Base-by-base conservation (phyloP, 2,888 invertebrate species). In the Cactoblastis cactorum region DNA sequence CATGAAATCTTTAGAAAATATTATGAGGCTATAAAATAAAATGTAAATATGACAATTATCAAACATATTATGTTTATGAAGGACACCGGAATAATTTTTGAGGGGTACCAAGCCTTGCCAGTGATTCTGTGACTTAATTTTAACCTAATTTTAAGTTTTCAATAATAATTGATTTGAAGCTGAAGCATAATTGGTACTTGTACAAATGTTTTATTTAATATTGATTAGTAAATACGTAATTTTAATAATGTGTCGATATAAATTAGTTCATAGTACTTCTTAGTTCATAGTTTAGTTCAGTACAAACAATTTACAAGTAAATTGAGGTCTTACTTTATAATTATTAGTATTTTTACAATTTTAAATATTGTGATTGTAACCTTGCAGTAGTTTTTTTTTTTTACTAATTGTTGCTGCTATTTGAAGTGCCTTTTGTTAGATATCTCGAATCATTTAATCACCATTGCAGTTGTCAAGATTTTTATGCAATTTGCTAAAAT, bases 71-170 rank as follows among this genome's bases (percentile, higher is more conserved):
- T 15, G 51, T 24, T 14, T 11, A 28, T 32, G 28, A 19, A n/a
- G 35, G 14, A 46, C 3, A 41, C 48, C 50, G 58, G 54, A 52
- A 59, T 59, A 52, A 38, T 28, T 15, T 35, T 24, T 22, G 15
- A 47, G 14, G 19, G 35, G 24, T 48, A 45, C 17, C 33, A 51
- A 63, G 62, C 71, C 77, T 78, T 79, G 74, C 77, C 77, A 76
- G 71, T 72, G 70, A 65, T 69, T 65, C 66, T 76, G 72, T 74
- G 69, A 75, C 63, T 54, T 62, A 57, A 49, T 58, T 58, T 52
- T 47, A 55, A 55, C 47, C 46, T 34, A 45, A 51, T 59, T 50
- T 51, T 56, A 61, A 64, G 53, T 63, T 59, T 62, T 65, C 11
- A 39, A 9, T 41, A 39, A 15, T 28, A 14, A 15, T 43, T 6